Conservation (phyloP, 1,140 invertebrate genomes). For the Myzus persicae region DNA sequence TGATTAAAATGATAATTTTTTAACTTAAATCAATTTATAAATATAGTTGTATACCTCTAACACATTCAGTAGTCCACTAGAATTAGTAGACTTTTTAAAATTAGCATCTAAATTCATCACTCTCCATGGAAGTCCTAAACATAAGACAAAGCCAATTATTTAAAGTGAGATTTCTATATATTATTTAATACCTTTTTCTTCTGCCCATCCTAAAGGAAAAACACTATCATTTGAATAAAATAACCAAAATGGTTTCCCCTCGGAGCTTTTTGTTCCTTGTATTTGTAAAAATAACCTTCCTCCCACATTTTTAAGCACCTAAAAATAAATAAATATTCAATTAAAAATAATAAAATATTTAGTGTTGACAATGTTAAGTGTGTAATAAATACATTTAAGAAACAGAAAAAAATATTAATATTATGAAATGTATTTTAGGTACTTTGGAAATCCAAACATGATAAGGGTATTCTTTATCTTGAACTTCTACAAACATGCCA, state of each 20-base stretch:
- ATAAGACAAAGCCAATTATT: not conserved
- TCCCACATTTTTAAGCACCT: constrained; percentile 40
- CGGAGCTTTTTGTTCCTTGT: not conserved
- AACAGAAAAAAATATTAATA: too few relatives aligned
- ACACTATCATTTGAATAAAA: constrained; percentile 51
- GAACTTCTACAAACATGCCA: constrained; percentile 47
- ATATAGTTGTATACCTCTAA: constrained; percentile 34
- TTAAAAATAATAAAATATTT: not conserved
- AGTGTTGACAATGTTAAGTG: not conserved
- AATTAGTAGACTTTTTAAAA: not conserved
- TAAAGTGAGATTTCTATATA: not conserved
- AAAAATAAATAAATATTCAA: not conserved
- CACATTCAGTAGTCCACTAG: constrained; percentile 32
- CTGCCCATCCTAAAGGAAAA: constrained; percentile 54
- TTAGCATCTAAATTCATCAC: constrained; percentile 28
- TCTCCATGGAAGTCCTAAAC: constrained; percentile 50
- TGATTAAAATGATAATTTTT: not conserved
- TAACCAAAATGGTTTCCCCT: constrained; percentile 37
- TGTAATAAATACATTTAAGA: too few relatives aligned
- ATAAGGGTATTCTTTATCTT: constrained; percentile 54
- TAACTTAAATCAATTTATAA: too few relatives aligned
- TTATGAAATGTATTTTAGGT: constrained; percentile 26
- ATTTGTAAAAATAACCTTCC: constrained; percentile 47
- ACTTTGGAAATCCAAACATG: constrained; percentile 54
- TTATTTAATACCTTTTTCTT: constrained; percentile 54